Base-by-base conservation (phyloP, 2,113 vertebrate species). In the Turnix velox region DNA sequence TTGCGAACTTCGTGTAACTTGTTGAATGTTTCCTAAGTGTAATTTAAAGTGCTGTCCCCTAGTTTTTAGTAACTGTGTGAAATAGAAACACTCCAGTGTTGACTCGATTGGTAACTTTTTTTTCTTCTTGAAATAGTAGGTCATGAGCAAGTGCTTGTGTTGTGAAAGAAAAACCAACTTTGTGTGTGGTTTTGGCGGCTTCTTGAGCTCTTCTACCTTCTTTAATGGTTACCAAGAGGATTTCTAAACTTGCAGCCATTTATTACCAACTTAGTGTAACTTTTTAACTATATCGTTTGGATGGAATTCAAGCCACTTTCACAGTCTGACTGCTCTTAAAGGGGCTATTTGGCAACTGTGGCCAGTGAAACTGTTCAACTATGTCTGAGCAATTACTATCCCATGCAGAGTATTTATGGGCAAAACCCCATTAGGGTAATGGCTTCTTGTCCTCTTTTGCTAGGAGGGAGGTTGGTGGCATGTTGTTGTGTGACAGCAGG, bases 51-150 rank as follows among this genome's bases (percentile, higher is more conserved):
- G 7, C 40, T 54, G n/a, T 31, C 42, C 8, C 12, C 2, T 51
- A 84, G 18, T 2, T 31, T 46, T 33, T 17, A 43, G 18, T 51
- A 40, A 17, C 6, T 76, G n/a, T n/a, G 20, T 30, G 48, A 63
- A 78, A 81, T 12, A 0, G 0, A 55, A 65, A 20, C 15, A 6
- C 12, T 75, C 4, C 4, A 3, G 0, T n/a, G 7, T 43, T 40
- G 35, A n/a, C 82, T 24, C 39, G 24, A 10, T 52, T 9, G 31
- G 31, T 74, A 65, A 25, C 33, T 91, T 84, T 30, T n/a, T n/a
- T 33, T 42, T 54, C 2, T 33, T 10, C 42, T 61, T 28, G 35
- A 23, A 66, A 42, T 14, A 33, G 74, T 18, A 33, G 31, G 12
- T 66, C 18, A 18, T 4, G 23, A 61, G 5, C 28, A 30, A 63